These are phyloP conservation scores for Holothuria leucospilota DNA, from an alignment of 53 echinoderm and acorn worm genomes.

Conservation along the genomic window DNA sequence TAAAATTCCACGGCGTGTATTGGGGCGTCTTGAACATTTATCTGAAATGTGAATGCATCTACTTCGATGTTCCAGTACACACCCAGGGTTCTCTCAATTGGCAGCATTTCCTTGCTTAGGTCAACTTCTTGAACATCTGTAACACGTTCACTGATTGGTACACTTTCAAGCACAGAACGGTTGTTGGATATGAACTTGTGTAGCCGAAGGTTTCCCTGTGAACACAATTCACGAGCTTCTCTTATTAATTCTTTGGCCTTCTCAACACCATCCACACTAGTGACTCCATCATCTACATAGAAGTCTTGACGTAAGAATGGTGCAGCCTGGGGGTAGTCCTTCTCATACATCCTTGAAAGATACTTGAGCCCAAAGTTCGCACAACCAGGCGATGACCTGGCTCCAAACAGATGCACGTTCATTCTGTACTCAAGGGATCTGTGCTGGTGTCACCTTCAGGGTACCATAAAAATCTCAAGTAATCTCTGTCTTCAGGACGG, in stretches of 20 bases:
- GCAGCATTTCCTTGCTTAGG: not conserved
- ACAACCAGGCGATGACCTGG: conserved; percentile 64
- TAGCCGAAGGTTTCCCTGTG: conserved; percentile 56
- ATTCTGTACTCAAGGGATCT: too few species aligned
- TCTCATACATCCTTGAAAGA: conserved; percentile 54
- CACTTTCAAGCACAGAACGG: too few species aligned
- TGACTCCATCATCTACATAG: conserved; percentile 70
- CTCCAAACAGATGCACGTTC: too few species aligned
- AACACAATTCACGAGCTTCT: conserved; percentile 51
- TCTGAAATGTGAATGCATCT: conserved; percentile 55
- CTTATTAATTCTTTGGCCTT: conserved; percentile 29
- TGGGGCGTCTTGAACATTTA: not conserved
- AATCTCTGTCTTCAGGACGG: too few species aligned
- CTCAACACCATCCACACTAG: conserved; percentile 12
- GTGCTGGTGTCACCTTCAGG: too few species aligned
- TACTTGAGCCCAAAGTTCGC: conserved; percentile 68
- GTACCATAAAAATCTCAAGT: too few species aligned
- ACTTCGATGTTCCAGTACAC: conserved; percentile 64
- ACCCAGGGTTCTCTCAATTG: conserved; percentile 70
- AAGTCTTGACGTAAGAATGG: conserved; percentile 64
- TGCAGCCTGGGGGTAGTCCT: conserved; percentile 57
- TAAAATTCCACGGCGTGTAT: conserved; percentile 52
- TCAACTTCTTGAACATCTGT: conserved; percentile 29
- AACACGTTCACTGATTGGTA: conserved; percentile 57
- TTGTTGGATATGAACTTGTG: conserved; percentile 76